phyloP scores from a whole-genome alignment of 1,140 invertebrate species.

The Drosophila equinoxialis region DNA sequence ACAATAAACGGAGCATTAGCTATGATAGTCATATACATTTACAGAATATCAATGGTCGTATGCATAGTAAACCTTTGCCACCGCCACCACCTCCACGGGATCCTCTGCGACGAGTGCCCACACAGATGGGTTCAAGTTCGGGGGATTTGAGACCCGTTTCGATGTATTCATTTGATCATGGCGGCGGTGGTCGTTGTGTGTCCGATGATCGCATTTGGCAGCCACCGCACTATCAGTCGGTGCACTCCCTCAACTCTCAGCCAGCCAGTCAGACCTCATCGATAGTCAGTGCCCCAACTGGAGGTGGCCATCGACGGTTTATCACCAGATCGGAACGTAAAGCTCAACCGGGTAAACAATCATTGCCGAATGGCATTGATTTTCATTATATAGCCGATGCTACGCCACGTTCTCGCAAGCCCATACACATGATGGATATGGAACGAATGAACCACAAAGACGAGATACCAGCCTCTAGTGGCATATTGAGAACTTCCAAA shows the following conservation, averaged over 20 bases:
- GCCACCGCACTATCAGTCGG: constrained; percentile 84
- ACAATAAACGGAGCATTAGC: constrained; percentile 79
- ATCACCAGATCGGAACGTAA: constrained; percentile 71
- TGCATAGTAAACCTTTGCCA: constrained; percentile 83
- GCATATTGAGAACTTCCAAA: constrained; percentile 71
- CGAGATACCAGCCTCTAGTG: constrained; percentile 44
- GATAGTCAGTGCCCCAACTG: constrained; percentile 54
- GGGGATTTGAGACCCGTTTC: constrained; percentile 83
- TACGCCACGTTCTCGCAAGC: constrained; percentile 86
- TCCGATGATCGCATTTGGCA: constrained; percentile 83
- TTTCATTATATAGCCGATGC: constrained; percentile 88
- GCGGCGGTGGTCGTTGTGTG: constrained; percentile 61
- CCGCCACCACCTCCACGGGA: constrained; percentile 89
- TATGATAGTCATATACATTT: constrained; percentile 79
- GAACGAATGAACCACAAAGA: constrained; percentile 2
- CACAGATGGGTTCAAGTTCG: constrained; percentile 54
- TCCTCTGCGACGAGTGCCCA: constrained; percentile 84
- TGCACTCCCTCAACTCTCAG: constrained; percentile 71
- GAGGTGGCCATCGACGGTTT: constrained; percentile 53
- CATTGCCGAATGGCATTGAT: constrained; percentile 81
- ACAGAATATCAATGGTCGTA: constrained; percentile 57
- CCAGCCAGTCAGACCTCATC: constrained; percentile 42
- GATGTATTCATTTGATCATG: constrained; percentile 83
- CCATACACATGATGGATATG: constrained; percentile 85
- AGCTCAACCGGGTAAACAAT: constrained; percentile 71